Evolutionary conservation across 2,888 invertebrate species (phyloP), one percentile per base, ranked within the genome.

Genomic region (Hypomecis atomaria): DNA sequence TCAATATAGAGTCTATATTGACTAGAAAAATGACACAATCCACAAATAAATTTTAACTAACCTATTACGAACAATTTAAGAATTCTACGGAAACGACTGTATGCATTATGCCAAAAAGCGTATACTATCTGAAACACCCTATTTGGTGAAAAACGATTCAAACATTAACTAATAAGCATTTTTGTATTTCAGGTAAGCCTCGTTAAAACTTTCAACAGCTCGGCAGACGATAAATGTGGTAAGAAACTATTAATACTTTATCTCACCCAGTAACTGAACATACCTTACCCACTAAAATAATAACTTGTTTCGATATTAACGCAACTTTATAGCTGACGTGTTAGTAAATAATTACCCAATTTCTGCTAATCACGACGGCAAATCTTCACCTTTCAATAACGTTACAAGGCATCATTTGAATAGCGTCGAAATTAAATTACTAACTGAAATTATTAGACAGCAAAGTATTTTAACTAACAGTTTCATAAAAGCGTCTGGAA

Each of bases 381-480:
- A 56, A 68, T 67, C 56, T 54, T 38, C 34, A 58, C 55, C 50
- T 62, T 38, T 54, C 40, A 57, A 60, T 66, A 58, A 13, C 6
- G 0, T 23, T 38, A 44, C 45, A 50, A 71, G 55, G 58, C 40
- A 49, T 53, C 58, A 48, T 43, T 9, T 58, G n/a, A 59, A 57
- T 69, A 63, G 65, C 67, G 66, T 58, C 65, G 72, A 71, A 75
- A 70, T 61, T 50, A 56, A 74, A 65, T 71, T 57, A 59, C 70
- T 64, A 75, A 70, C 70, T 72, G 70, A 76, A 78, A 67, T 77
- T 71, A 77, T 70, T 72, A 76, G 72, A 79, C 71, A 71, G 66
- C 69, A 59, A 75, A 76, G 77, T 76, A 81, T 79, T 78, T 76
- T 79, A 82, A 78, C 70, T 71, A 70, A 64, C 71, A 71, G 66